Evolutionary conservation across 1,140 invertebrate species (phyloP).

Genomic region (Antheraea mylitta): DNA sequence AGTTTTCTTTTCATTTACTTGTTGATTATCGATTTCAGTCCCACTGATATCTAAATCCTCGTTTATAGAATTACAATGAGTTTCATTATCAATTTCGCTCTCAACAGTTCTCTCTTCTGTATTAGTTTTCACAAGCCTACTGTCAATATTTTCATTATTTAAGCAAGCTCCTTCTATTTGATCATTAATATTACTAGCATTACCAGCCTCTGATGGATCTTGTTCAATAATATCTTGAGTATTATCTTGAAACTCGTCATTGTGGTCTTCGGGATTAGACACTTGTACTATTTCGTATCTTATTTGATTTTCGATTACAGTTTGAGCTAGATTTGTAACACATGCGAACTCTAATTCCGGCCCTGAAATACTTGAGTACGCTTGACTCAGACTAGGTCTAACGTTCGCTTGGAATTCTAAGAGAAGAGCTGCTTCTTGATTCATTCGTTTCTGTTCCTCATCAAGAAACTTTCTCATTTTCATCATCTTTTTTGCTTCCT

Average conservation of each 20-base stretch:
- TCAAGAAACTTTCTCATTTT: conserved; percentile 82
- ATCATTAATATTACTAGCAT: neutral
- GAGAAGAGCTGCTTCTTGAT: conserved; percentile 72
- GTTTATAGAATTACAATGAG: neutral
- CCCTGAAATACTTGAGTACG: conserved; percentile 69
- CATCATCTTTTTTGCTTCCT: conserved; percentile 81
- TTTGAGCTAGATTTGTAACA: conserved; percentile 30
- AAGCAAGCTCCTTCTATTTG: neutral
- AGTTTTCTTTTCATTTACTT: conserved; percentile 10
- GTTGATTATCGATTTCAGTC: conserved; percentile 10
- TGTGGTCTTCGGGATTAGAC: neutral
- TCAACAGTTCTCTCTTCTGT: neutral
- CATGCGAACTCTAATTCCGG: conserved; percentile 74
- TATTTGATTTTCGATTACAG: conserved; percentile 17
- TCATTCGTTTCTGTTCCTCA: conserved; percentile 78
- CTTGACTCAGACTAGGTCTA: conserved; percentile 67
- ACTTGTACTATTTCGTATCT: neutral
- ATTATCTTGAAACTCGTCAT: neutral
- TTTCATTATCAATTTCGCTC: neutral
- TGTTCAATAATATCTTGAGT: conserved; percentile 3
- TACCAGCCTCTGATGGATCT: neutral
- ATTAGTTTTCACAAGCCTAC: neutral
- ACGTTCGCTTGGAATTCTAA: conserved; percentile 74
- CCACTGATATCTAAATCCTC: neutral
- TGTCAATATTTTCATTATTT: neutral